These are phyloP conservation scores for Microctenopoma stevenorrisi DNA, from an alignment of 2,797 vertebrate species.

Conservation along the genomic window DNA sequence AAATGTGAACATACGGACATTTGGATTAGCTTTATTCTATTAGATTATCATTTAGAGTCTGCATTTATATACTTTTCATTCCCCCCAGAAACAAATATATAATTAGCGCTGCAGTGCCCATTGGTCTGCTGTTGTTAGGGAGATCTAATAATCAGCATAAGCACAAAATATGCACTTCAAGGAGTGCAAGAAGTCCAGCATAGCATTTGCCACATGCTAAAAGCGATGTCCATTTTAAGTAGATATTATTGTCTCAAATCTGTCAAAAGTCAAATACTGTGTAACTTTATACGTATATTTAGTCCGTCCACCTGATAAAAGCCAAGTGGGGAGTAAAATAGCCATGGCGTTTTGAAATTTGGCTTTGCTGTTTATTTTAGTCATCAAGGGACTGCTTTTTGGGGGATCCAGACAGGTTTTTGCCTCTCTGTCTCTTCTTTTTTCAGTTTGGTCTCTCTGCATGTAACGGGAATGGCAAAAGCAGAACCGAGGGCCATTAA, in stretches of 20 bases:
- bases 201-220: not conserved
- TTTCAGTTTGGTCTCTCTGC: slow-evolving; percentile 54
- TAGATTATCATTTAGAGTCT: not conserved
- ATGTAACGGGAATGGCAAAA: slow-evolving; percentile 82
- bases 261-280: slow-evolving; percentile 38
- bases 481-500: slow-evolving; percentile 81
- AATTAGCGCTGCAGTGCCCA: no score
- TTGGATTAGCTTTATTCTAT: no score
- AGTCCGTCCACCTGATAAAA: slow-evolving; percentile 76
- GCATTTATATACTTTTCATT: not conserved
- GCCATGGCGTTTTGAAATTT: slow-evolving; percentile 73
- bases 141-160: no score
- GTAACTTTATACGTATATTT: slow-evolving; percentile 72
- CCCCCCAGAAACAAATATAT: not conserved
- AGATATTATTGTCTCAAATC: slow-evolving; percentile 15
- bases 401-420: slow-evolving; percentile 66
- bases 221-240: slow-evolving; percentile 34
- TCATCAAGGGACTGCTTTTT: slow-evolving; percentile 73
- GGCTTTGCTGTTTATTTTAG: slow-evolving; percentile 76
- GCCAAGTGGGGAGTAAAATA: slow-evolving; percentile 58
- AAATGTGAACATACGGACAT: no score
- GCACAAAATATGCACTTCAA: no score
- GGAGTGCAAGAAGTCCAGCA: not conserved
- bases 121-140: no score
- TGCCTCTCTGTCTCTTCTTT: slow-evolving; percentile 45